Conservation (phyloP, 2,797 vertebrate genomes). For the Rhynchonycteris naso region DNA sequence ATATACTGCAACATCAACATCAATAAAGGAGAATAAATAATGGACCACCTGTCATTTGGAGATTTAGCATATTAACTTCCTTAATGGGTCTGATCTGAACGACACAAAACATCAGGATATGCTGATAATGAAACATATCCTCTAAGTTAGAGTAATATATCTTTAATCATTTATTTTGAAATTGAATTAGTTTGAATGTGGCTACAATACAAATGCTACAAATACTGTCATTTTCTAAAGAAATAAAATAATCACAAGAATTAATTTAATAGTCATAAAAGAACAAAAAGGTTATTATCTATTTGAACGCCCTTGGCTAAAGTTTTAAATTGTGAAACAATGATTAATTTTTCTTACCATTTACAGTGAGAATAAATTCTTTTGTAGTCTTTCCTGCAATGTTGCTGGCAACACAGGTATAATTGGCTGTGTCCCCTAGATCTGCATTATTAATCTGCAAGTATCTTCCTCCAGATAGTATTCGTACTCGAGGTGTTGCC, state of each 20-base stretch:
- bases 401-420: conserved; percentile 95
- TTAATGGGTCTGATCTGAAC: conserved; percentile 12
- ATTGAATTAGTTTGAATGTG: conserved; percentile 39
- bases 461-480: conserved; percentile 94
- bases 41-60: not conserved
- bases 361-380: conserved; percentile 92
- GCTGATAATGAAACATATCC: not conserved
- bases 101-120: not conserved
- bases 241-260: not conserved
- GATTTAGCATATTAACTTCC: not conserved
- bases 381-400: conserved; percentile 93
- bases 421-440: conserved; percentile 90
- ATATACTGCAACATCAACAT: not conserved
- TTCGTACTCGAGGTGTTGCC: conserved; percentile 92
- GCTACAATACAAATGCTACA: not conserved
- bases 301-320: not conserved
- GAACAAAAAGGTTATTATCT: not conserved
- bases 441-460: conserved; percentile 96
- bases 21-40: conserved; percentile 13
- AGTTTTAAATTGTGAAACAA: not conserved
- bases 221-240: not conserved
- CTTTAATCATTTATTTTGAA: conserved; percentile 3
- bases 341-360: conserved; percentile 87
- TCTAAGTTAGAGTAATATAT: not conserved
- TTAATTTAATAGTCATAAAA: not conserved